Conservation (phyloP, 2,888 invertebrate genomes). For the Eretmocerus hayati region DNA sequence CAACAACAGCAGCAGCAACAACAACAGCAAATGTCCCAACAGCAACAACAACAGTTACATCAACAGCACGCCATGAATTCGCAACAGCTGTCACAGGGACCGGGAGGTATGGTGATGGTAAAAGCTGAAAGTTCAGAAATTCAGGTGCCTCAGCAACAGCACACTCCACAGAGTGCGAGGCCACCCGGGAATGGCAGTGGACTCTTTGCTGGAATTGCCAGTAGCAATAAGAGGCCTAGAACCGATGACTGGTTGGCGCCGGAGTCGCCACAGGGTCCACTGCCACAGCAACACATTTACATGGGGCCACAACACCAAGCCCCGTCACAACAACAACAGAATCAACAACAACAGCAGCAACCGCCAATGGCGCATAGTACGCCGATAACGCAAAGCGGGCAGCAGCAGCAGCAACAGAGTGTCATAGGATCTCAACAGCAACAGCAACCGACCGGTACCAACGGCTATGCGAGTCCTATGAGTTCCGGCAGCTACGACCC, state of each 20-base stretch:
- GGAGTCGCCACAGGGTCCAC: conserved; percentile 52
- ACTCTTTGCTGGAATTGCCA: conserved; percentile 43
- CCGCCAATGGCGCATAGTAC: conserved; percentile 26
- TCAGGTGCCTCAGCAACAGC: conserved; percentile 22
- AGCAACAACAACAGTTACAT: conserved; percentile 27
- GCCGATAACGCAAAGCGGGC: conserved; percentile 29
- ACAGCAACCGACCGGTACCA: conserved; percentile 48
- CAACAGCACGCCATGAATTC: conserved; percentile 20
- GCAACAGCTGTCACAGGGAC: conserved; percentile 22
- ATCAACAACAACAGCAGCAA: conserved; percentile 29
- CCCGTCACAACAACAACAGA: conserved; percentile 25
- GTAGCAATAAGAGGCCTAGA: conserved; percentile 51
- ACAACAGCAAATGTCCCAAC: conserved; percentile 38
- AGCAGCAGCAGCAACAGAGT: conserved; percentile 17
- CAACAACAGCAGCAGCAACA: conserved; percentile 33
- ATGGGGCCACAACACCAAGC: conserved; percentile 37
- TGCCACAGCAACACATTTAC: conserved; percentile 55
- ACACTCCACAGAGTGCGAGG: conserved; percentile 44
- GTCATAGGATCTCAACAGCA: conserved; percentile 25
- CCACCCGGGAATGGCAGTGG: conserved; percentile 34
- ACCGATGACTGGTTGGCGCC: conserved; percentile 61
- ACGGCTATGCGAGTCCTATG: conserved; percentile 80
- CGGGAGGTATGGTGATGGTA: conserved; percentile 32
- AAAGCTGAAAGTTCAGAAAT: conserved; percentile 51
- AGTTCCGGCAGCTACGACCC: conserved; percentile 85